Evolutionary conservation across 2,888 invertebrate species (phyloP).

Genomic region (Leptinotarsa juncta): DNA sequence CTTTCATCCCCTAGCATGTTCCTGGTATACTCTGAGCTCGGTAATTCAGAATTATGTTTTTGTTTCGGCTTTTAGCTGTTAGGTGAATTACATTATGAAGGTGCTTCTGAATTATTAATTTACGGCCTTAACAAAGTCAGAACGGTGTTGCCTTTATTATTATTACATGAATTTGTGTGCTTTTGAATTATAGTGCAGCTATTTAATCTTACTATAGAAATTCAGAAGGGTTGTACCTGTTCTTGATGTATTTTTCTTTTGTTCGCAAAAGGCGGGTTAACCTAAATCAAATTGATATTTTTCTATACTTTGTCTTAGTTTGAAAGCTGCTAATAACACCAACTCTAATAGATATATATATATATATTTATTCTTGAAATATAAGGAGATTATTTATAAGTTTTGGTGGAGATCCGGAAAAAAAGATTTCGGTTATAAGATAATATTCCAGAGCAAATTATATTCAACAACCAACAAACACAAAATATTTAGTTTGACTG

Average conservation of each 20-base stretch:
- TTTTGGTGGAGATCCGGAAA: too few relatives aligned
- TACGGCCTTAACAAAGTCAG: background rate
- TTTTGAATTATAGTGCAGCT: background rate
- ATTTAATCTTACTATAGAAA: background rate
- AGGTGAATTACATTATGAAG: background rate
- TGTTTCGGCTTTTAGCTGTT: background rate
- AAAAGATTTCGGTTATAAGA: too few relatives aligned
- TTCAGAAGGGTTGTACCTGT: background rate
- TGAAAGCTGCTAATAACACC: too few relatives aligned
- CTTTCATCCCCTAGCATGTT: background rate
- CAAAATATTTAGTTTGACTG: too few relatives aligned
- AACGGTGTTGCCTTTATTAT: background rate
- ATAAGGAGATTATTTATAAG: too few relatives aligned
- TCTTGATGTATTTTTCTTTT: background rate
- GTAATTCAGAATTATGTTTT: conserved; percentile 9
- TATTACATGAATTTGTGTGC: background rate
- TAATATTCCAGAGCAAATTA: too few relatives aligned
- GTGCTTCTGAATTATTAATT: conserved; percentile 5
- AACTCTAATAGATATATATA: too few relatives aligned
- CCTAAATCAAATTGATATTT: too few relatives aligned
- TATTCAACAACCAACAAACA: too few relatives aligned
- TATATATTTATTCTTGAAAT: too few relatives aligned
- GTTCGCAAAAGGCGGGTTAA: background rate
- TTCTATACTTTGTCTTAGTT: too few relatives aligned
- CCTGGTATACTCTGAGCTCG: background rate